These are phyloP conservation scores for Myripristis murdjan DNA, from an alignment of 2,797 vertebrate genomes.

Conservation along the genomic window DNA sequence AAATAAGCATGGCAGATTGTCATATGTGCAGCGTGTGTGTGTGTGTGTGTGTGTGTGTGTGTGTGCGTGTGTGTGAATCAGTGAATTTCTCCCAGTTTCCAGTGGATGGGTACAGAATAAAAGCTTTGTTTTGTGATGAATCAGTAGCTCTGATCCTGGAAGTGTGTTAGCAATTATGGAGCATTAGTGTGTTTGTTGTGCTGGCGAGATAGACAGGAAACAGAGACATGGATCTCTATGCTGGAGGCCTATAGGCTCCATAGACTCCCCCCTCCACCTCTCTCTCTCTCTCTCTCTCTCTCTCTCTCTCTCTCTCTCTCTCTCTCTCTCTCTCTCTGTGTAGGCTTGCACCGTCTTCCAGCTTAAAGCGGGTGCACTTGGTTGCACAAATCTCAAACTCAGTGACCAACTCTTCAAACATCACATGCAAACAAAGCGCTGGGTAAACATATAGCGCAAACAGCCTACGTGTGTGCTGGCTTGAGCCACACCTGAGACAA, in stretches of 20 bases:
- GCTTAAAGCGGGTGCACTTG: constrained; percentile 21
- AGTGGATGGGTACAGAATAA: not conserved
- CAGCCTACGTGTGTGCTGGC: not conserved
- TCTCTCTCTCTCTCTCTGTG: not conserved
- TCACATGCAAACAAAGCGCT: too few relatives aligned
- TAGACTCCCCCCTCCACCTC: too few relatives aligned
- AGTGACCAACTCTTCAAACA: not conserved
- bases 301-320: constrained; percentile 1
- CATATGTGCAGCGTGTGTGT: too few relatives aligned
- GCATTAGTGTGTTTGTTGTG: constrained; percentile 55
- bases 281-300: too few relatives aligned
- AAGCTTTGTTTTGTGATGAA: constrained; percentile 32
- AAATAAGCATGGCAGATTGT: too few relatives aligned
- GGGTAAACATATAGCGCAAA: not conserved
- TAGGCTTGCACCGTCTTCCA: constrained; percentile 8
- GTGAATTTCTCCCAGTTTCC: not conserved
- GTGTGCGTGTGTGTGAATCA: constrained; percentile 15
- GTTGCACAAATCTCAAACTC: constrained; percentile 1
- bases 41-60: too few relatives aligned
- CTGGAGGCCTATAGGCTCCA: constrained; percentile 10
- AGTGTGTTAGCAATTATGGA: constrained; percentile 61
- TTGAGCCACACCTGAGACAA: too few relatives aligned
- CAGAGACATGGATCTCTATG: constrained; percentile 40
- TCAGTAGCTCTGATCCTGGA: constrained; percentile 40
- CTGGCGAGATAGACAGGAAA: constrained; percentile 50